Percentiles rank a stretch among this genome's conserved stretches.
Evolutionary conservation across 2,888 invertebrate genomes (phyloP).

Genomic region (Cosmorhoe ocellata): DNA sequence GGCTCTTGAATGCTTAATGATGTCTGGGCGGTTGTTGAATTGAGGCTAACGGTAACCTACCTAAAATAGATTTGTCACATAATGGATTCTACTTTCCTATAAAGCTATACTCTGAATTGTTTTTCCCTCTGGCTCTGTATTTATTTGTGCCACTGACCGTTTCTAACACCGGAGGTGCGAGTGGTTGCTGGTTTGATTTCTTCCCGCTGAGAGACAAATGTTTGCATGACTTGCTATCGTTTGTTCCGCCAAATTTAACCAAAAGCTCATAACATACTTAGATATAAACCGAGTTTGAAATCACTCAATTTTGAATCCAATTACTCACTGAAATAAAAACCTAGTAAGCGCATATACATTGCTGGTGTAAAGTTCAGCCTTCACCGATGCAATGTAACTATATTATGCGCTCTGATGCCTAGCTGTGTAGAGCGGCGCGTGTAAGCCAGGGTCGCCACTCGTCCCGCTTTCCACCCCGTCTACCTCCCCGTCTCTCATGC

Average conservation of each 20-base stretch:
- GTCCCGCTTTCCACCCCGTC: slow-evolving; percentile 32
- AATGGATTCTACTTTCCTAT: neutral
- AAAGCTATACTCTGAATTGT: neutral
- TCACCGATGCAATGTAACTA: slow-evolving; percentile 70
- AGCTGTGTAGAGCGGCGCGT: slow-evolving; percentile 52
- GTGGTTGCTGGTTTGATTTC: too few relatives aligned
- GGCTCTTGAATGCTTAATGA: slow-evolving; percentile 17
- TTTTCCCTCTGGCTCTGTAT: neutral
- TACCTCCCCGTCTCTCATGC: slow-evolving; percentile 45
- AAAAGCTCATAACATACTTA: too few relatives aligned
- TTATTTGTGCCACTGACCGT: neutral
- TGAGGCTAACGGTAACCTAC: slow-evolving; percentile 29
- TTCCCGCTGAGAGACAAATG: too few relatives aligned
- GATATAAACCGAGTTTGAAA: neutral
- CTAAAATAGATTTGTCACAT: slow-evolving; percentile 22
- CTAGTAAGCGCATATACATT: slow-evolving; percentile 47
- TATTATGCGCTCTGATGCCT: slow-evolving; percentile 43
- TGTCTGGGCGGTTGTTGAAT: slow-evolving; percentile 28
- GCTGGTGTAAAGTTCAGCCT: slow-evolving; percentile 68
- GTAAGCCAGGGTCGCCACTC: slow-evolving; percentile 58
- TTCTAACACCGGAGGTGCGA: too few relatives aligned
- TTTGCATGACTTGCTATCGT: too few relatives aligned
- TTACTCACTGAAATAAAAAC: slow-evolving; percentile 71
- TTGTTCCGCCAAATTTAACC: too few relatives aligned
- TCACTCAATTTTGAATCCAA: slow-evolving; percentile 54